phyloP scores from a whole-genome alignment of 2,113 vertebrate genomes.

The Chunga burmeisteri region DNA sequence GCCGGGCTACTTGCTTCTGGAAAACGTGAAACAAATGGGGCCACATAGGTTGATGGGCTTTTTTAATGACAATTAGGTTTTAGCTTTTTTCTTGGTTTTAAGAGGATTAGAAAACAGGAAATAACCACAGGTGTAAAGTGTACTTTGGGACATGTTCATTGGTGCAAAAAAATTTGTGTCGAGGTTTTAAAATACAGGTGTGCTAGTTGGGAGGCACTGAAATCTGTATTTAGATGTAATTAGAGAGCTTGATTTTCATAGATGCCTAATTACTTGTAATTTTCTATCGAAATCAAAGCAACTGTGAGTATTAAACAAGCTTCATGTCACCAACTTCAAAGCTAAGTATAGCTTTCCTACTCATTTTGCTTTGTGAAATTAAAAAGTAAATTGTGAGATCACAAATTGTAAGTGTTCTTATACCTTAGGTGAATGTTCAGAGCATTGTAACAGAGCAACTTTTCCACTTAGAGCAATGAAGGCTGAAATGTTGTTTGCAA shows the following conservation, averaged over 20 bases:
- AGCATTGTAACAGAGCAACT: not conserved
- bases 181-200: not conserved
- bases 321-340: constrained; percentile 29
- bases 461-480: not conserved
- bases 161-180: not conserved
- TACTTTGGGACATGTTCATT: not conserved
- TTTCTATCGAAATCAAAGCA: constrained; percentile 25
- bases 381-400: not conserved
- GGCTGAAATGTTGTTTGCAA: not conserved
- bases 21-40: not conserved
- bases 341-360: not conserved
- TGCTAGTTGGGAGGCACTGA: not conserved
- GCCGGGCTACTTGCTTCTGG: not conserved
- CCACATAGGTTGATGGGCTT: not conserved
- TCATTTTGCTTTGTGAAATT: constrained; percentile 5
- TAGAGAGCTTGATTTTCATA: constrained; percentile 30
- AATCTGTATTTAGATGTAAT: constrained; percentile 23
- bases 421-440: not conserved
- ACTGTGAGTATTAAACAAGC: not conserved
- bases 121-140: not conserved
- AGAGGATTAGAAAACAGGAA: not conserved
- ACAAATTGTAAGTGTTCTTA: not conserved
- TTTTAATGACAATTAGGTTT: not conserved
- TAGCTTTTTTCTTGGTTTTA: not conserved
- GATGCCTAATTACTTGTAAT: constrained; percentile 14